A percentile compares a stretch with the other conserved stretches of the same genome.
These are phyloP conservation scores for Ovibos moschatus DNA, from an alignment of 2,113 vertebrate genomes.

Conservation along the genomic window DNA sequence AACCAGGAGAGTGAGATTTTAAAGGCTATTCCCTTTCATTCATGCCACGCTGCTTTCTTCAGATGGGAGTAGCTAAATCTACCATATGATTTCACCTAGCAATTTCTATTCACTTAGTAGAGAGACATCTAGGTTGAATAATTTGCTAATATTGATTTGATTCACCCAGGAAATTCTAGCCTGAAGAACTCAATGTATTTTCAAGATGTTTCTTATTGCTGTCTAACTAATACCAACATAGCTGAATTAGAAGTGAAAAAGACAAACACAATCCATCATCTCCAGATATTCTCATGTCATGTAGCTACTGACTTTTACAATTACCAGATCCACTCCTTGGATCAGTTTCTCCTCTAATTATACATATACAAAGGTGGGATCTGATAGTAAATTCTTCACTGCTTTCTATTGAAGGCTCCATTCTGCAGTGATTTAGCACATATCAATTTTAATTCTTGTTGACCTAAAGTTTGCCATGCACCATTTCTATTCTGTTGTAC, in stretches of 20 bases:
- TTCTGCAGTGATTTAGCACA: conserved; percentile 45
- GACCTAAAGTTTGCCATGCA: conserved; percentile 39
- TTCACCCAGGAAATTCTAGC: conserved; percentile 18
- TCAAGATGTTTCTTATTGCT: conserved; percentile 25
- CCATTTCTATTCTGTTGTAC: conserved; percentile 4
- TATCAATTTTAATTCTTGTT: conserved; percentile 59
- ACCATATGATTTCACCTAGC: neutral
- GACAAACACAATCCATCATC: conserved; percentile 41
- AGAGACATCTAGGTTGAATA: neutral
- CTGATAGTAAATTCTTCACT: conserved; percentile 40
- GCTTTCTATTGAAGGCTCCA: conserved; percentile 16
- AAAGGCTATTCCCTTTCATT: neutral
- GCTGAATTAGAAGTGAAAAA: conserved; percentile 53
- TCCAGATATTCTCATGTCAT: conserved; percentile 4
- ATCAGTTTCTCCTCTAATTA: conserved; percentile 41
- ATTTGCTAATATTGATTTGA: conserved; percentile 50
- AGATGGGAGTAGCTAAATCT: neutral
- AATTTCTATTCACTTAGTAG: conserved; percentile 40
- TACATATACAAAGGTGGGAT: neutral
- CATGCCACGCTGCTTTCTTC: neutral
- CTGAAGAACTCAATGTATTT: conserved; percentile 36
- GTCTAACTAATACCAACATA: neutral
- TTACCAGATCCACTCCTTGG: neutral
- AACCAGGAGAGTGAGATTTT: neutral
- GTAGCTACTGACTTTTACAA: conserved; percentile 42